A percentile compares a stretch with the other conserved stretches of the same genome.
Evolutionary conservation across 2,797 vertebrate species (phyloP).

Genomic region (Eremophila alpestris): DNA sequence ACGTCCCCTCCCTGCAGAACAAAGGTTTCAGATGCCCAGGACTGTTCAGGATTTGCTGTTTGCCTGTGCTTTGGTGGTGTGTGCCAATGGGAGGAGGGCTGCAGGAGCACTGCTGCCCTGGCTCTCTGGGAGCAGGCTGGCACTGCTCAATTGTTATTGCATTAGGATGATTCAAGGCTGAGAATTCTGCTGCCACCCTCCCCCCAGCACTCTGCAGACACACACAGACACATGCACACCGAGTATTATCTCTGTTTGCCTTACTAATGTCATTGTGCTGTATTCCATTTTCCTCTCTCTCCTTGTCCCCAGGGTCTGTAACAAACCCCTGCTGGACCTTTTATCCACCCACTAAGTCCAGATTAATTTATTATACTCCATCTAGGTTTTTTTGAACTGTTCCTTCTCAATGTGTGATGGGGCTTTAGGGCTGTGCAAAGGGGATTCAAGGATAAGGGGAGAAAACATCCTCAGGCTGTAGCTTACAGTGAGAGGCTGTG

Average conservation of each 20-base stretch:
- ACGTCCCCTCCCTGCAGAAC: background rate
- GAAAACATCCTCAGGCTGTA: conserved; percentile 58
- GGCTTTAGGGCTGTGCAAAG: conserved; percentile 49
- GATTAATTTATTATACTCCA: conserved; percentile 64
- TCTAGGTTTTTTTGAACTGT: conserved; percentile 31
- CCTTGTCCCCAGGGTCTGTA: conserved; percentile 55
- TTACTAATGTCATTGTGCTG: conserved; percentile 56
- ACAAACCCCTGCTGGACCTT: conserved; percentile 66
- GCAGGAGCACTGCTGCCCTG: conserved; percentile 28
- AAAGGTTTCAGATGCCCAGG: background rate
- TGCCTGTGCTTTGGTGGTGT: background rate
- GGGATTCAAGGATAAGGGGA: conserved; percentile 67
- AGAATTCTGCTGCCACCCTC: conserved; percentile 17
- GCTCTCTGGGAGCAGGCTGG: conserved; percentile 19
- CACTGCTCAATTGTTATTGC: conserved; percentile 9
- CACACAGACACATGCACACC: conserved; percentile 26
- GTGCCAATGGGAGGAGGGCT: conserved; percentile 37
- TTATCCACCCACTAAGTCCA: conserved; percentile 69
- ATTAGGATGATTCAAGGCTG: conserved; percentile 22
- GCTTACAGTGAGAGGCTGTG: conserved; percentile 54
- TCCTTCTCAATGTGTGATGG: conserved; percentile 50
- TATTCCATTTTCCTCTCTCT: conserved; percentile 62
- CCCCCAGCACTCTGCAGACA: background rate
- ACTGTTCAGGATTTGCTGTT: background rate
- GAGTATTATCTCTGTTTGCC: conserved; percentile 45